Evolutionary conservation across 2,797 vertebrate species (phyloP), one percentile per base, ranked within the genome.

Genomic region (Lutjanus campechanus): DNA sequence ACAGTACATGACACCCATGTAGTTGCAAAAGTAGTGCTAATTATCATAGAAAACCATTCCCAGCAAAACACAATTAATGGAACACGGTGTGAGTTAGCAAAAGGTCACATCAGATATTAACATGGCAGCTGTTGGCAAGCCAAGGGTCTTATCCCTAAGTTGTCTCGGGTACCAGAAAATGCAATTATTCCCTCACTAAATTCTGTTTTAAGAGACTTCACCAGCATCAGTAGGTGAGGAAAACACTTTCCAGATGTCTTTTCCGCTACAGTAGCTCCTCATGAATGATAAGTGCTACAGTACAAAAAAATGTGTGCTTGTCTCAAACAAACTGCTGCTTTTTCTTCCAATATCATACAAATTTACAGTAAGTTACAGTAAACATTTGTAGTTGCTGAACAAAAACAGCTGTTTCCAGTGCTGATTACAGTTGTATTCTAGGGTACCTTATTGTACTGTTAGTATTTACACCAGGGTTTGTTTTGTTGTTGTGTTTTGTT

Each of bases 11-110:
- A 74, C 62, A 77, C 63, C 15, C 3, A 13, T 44, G n/a, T 17
- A 12, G 22, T 51, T 69, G 66, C 29, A 60, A 72, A 82, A 44
- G 40, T 54, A 59, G 65, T 15, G 54, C 25, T 73, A 44, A 76
- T 61, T 73, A 10, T 59, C 25, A 13, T 1, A 46, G 25, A 50
- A 1, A 11, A 40, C 9, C 9, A 63, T 66, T 46, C 64, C 22
- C 50, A 43, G 22, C 25, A 29, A 46, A 51, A 47, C 20, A 13
- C 40, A 16, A 22, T 20, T 64, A 1, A 41, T 2, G 9, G 9
- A 13, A 15, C 40, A 72, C 13, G 63, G 11, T 54, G 22, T 72
- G 58, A 64, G 16, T 54, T 60, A 11, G 12, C 51, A 59, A 46
- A 72, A 55, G 29, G 54, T 20, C 19, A 53, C 11, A 0, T 65